These are phyloP conservation scores for Pleuronectes platessa DNA, from an alignment of 2,113 vertebrate genomes.

Conservation along the genomic window DNA sequence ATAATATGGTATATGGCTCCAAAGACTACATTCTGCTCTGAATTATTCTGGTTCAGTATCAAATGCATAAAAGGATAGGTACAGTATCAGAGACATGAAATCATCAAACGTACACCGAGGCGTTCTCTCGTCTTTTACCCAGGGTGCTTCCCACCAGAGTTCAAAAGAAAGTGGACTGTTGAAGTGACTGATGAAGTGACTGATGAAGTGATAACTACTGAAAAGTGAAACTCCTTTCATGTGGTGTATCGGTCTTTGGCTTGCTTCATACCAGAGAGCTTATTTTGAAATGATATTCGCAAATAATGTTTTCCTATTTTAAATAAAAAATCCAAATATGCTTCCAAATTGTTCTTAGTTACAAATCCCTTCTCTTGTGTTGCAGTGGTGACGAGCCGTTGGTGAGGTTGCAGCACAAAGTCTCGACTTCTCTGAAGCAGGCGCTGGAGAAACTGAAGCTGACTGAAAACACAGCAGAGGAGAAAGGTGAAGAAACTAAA, in stretches of 20 bases:
- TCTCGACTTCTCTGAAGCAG: constrained; percentile 93
- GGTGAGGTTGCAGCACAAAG: constrained; percentile 88
- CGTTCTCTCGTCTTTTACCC: neutral
- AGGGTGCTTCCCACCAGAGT: neutral
- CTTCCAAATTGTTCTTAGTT: too few species aligned
- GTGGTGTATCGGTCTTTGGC: neutral
- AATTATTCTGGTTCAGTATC: constrained; percentile 2
- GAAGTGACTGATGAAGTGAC: neutral
- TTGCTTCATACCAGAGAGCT: neutral
- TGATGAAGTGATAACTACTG: constrained; percentile 6
- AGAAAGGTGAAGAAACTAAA: constrained; percentile 82
- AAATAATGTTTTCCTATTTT: neutral
- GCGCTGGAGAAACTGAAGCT: constrained; percentile 91
- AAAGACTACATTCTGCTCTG: neutral
- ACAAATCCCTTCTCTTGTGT: constrained; percentile 7
- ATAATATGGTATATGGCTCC: neutral
- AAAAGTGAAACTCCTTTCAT: constrained; percentile 15
- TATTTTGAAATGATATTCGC: neutral
- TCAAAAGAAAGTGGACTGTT: constrained; percentile 22
- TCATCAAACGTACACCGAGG: neutral
- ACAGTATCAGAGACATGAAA: constrained; percentile 13
- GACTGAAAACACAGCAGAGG: constrained; percentile 82
- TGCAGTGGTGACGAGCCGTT: constrained; percentile 91
- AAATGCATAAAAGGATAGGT: neutral
- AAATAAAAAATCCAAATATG: neutral